A percentile compares a stretch with the other conserved stretches of the same genome.
phyloP scores from a whole-genome alignment of 2,113 vertebrate species.

The Rhagologus leucostigma region DNA sequence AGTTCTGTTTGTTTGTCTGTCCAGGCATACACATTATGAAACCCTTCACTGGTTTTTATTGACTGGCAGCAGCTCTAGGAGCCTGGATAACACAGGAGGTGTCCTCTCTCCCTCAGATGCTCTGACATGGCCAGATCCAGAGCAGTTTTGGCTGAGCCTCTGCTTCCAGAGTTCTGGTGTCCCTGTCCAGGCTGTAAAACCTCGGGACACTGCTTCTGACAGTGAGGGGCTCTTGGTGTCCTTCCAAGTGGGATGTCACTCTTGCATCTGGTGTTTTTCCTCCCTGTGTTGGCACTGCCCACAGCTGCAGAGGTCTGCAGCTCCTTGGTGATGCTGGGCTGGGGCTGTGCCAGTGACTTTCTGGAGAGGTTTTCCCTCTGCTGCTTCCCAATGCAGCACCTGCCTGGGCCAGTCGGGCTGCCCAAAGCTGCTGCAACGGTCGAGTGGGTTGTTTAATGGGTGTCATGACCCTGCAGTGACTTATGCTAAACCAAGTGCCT shows the following conservation, averaged over 20 bases:
- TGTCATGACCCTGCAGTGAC: background rate
- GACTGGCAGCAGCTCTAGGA: background rate
- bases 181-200: background rate
- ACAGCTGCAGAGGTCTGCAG: background rate
- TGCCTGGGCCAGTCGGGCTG: rapidly evolving
- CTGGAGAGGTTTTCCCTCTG: background rate
- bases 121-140: rapidly evolving
- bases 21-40: background rate
- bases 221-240: background rate
- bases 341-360: background rate
- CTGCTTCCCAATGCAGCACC: background rate
- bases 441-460: background rate
- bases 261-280: background rate
- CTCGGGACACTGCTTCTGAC: background rate
- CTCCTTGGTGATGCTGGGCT: background rate
- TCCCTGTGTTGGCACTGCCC: background rate
- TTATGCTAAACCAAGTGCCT: background rate
- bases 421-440: background rate
- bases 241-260: background rate
- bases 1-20: slow-evolving; percentile 27
- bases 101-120: background rate
- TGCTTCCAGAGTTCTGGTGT: background rate
- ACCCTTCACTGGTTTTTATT: background rate
- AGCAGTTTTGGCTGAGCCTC: background rate
- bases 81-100: rapidly evolving